phyloP scores from a whole-genome alignment of 2,113 vertebrate genomes.

The Synchiropus splendidus region DNA sequence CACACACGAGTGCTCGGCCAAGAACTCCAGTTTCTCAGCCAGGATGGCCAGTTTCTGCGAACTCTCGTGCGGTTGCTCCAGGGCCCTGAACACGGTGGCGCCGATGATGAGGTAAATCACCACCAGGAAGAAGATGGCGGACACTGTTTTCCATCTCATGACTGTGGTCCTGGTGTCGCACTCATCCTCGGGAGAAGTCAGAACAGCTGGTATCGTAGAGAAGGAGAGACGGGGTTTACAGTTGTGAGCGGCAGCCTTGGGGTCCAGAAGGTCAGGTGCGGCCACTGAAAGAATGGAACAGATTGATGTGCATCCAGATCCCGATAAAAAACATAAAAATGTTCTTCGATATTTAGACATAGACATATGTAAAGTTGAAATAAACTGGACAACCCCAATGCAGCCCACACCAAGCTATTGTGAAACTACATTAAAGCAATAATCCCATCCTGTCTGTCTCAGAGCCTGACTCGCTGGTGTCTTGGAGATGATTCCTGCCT shows the following conservation, averaged over 20 bases:
- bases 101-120: conserved; percentile 93
- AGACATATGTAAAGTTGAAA: too few relatives aligned
- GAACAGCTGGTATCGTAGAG: conserved; percentile 82
- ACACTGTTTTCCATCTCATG: conserved; percentile 99
- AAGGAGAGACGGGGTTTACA: conserved; percentile 91
- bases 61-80: conserved; percentile 92
- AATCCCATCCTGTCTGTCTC: too few relatives aligned
- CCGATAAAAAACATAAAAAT: conserved; percentile 1
- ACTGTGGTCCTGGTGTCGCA: conserved; percentile 80
- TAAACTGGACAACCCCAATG: too few relatives aligned
- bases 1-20: conserved; percentile 81
- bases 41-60: conserved; percentile 83
- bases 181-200: conserved; percentile 75
- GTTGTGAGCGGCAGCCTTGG: conserved; percentile 90
- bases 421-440: too few relatives aligned
- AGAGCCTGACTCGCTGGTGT: too few relatives aligned
- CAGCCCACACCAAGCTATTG: too few relatives aligned
- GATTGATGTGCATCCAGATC: conserved; percentile 1
- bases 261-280: conserved; percentile 96
- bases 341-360: too few relatives aligned
- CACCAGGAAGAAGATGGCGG: conserved; percentile 93
- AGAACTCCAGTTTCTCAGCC: conserved; percentile 81
- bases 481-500: too few relatives aligned
- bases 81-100: conserved; percentile 87
- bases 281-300: conserved; percentile 75